These are phyloP conservation scores for Podotricha telesiphe DNA, from an alignment of 2,888 invertebrate genomes.

Conservation along the genomic window DNA sequence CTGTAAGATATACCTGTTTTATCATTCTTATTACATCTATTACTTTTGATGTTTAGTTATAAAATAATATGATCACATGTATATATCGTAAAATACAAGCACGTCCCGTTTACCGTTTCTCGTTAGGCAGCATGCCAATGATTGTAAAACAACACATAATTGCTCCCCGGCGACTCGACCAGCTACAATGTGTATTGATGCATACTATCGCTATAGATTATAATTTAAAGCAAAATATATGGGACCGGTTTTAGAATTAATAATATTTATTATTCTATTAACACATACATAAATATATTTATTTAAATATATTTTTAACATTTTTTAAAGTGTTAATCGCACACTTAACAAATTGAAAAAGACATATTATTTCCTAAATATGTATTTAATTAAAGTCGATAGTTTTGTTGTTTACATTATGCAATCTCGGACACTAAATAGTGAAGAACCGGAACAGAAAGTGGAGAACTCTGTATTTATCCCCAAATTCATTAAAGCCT, in stretches of 20 bases:
- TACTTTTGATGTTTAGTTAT: conserved; percentile 14
- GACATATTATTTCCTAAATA: too few species aligned
- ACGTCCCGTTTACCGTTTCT: conserved; percentile 31
- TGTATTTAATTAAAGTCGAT: too few species aligned
- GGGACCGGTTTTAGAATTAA: background rate
- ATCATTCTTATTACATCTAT: background rate
- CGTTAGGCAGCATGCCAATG: conserved; percentile 45
- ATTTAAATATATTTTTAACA: too few species aligned
- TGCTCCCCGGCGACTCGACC: conserved; percentile 34
- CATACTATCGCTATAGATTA: conserved; percentile 2
- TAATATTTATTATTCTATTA: background rate
- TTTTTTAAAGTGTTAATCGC: too few species aligned
- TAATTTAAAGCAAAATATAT: background rate
- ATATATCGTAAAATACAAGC: conserved; percentile 22
- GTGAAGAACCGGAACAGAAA: too few species aligned
- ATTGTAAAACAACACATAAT: conserved; percentile 45
- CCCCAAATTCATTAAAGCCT: too few species aligned
- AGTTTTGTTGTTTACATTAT: too few species aligned
- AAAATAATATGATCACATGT: conserved; percentile 31
- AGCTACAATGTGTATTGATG: conserved; percentile 6
- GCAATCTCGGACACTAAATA: too few species aligned
- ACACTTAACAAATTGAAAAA: too few species aligned
- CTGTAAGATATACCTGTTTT: too few species aligned
- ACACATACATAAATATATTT: too few species aligned
- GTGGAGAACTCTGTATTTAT: too few species aligned